Percentiles rank a stretch among this genome's conserved stretches.
These are phyloP conservation scores for Dreissena polymorpha DNA, from an alignment of 1,140 invertebrate species.

Conservation along the genomic window DNA sequence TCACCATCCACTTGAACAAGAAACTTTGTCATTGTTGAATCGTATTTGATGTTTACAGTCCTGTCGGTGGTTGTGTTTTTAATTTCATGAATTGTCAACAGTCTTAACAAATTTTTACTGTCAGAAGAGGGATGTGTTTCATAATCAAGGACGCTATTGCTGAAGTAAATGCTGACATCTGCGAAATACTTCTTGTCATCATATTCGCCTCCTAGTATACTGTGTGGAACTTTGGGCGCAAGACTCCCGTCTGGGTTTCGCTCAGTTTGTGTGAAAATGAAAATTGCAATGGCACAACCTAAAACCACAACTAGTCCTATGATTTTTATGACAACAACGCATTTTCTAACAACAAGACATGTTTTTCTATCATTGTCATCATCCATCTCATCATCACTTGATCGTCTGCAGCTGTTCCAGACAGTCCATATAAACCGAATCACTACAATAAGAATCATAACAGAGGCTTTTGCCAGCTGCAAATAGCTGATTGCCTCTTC, in stretches of 20 bases:
- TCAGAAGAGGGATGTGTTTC: constrained; percentile 9
- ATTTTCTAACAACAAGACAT: constrained; percentile 59
- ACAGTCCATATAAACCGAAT: constrained; percentile 66
- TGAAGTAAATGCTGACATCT: constrained; percentile 68
- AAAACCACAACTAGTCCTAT: constrained; percentile 65
- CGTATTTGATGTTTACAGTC: constrained; percentile 54
- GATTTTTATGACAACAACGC: constrained; percentile 68
- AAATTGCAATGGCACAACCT: constrained; percentile 62
- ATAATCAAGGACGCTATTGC: constrained; percentile 61
- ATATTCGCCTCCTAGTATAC: constrained; percentile 68
- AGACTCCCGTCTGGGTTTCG: constrained; percentile 62
- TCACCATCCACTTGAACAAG: constrained; percentile 21
- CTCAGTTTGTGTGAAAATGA: constrained; percentile 69
- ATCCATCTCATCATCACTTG: constrained; percentile 51
- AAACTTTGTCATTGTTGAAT: constrained; percentile 37
- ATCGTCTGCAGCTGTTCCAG: constrained; percentile 66
- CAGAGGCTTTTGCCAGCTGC: constrained; percentile 69
- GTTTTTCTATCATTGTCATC: constrained; percentile 41
- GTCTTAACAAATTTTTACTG: constrained; percentile 59
- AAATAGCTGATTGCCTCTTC: constrained; percentile 74
- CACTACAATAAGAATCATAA: constrained; percentile 66
- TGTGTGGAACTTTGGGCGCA: constrained; percentile 66
- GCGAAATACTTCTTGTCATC: constrained; percentile 73
- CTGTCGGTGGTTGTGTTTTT: constrained; percentile 51
- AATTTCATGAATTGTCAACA: constrained; percentile 65